Evolutionary conservation across 2,797 vertebrate species (phyloP).

Genomic region (Pseudotriccus pelzelni): DNA sequence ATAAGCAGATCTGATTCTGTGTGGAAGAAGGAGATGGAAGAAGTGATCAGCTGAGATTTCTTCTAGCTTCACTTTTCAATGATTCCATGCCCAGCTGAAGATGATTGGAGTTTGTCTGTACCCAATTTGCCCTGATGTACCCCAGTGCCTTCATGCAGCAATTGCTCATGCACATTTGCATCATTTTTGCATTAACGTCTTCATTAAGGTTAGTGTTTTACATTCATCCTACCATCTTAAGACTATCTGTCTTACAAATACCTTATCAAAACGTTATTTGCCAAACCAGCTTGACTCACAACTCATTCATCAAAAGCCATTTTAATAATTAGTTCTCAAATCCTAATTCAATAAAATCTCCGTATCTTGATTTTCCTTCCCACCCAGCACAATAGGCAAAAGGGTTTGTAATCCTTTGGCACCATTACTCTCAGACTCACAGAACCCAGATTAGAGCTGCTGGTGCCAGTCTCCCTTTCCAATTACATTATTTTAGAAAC

Average conservation of each 20-base stretch:
- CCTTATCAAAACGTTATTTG: constrained; percentile 54
- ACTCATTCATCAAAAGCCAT: constrained; percentile 54
- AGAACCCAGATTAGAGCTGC: not conserved
- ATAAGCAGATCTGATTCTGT: not conserved
- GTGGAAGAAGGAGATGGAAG: not conserved
- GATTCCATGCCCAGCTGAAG: not conserved
- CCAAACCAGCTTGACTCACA: constrained; percentile 2
- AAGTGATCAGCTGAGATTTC: not conserved
- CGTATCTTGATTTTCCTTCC: not conserved
- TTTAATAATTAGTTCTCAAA: constrained; percentile 47
- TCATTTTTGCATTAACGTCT: constrained; percentile 32
- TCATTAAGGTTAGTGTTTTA: not conserved
- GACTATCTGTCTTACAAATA: constrained; percentile 41
- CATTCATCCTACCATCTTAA: not conserved
- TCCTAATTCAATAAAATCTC: constrained; percentile 7
- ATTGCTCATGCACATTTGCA: constrained; percentile 5
- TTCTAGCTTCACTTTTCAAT: not conserved
- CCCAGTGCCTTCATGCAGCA: not conserved
- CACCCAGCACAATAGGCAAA: not conserved
- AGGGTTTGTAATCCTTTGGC: not conserved
- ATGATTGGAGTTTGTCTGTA: not conserved
- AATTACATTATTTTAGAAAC: not conserved
- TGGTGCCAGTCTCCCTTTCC: not conserved
- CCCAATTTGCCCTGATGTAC: not conserved
- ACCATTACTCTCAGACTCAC: not conserved